These are phyloP conservation scores for Hipposideros armiger DNA, from an alignment of 2,113 vertebrate genomes.

Conservation along the genomic window DNA sequence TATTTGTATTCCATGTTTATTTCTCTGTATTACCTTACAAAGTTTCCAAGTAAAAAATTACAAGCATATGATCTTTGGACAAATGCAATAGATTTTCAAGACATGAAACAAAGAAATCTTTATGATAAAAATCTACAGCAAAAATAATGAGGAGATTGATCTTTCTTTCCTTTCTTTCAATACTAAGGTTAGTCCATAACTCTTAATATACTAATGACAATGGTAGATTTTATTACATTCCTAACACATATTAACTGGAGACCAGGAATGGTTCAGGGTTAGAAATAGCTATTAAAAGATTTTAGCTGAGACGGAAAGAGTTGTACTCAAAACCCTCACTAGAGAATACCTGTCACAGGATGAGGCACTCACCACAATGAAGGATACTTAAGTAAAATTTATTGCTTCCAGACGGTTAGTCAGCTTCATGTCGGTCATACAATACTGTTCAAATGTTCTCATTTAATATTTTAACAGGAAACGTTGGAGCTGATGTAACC, in stretches of 20 bases:
- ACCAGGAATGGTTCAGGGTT: not conserved
- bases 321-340: constrained; percentile 52
- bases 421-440: constrained; percentile 68
- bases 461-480: constrained; percentile 74
- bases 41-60: not conserved
- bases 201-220: not conserved
- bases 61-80: not conserved
- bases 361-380: constrained; percentile 26
- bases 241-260: constrained; percentile 4
- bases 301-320: not conserved
- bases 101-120: not conserved
- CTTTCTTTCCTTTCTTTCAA: not conserved
- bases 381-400: constrained; percentile 70
- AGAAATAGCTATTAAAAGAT: constrained; percentile 35
- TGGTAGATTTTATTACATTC: not conserved
- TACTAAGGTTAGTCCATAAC: not conserved
- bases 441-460: constrained; percentile 62
- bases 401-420: constrained; percentile 71
- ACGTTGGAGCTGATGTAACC: constrained; percentile 47
- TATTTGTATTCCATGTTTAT: not conserved
- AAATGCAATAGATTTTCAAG: not conserved
- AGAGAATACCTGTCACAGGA: constrained; percentile 14
- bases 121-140: constrained; percentile 37
- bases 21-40: not conserved
- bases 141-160: constrained; percentile 11